Percentiles rank a stretch among this genome's conserved stretches.
Evolutionary conservation across 2,797 vertebrate genomes (phyloP).

Genomic region (Micropoecilia bifurca): DNA sequence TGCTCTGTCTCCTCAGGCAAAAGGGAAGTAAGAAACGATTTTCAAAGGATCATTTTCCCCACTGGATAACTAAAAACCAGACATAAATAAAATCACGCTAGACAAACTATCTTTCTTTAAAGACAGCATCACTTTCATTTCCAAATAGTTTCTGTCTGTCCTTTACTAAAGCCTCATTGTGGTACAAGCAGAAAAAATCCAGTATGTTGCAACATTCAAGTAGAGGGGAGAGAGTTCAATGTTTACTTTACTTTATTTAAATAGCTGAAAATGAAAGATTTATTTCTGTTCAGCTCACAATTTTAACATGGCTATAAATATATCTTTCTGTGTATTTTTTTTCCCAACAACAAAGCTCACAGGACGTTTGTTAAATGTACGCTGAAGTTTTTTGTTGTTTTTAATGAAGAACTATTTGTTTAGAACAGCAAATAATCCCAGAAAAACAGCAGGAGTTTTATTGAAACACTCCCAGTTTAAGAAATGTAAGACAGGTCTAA

Average conservation of each 20-base stretch:
- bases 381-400: not conserved
- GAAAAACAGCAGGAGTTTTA: not conserved
- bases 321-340: conserved; percentile 17
- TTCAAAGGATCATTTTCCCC: not conserved
- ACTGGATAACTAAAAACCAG: not conserved
- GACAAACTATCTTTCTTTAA: not conserved
- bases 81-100: not conserved
- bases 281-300: conserved; percentile 24
- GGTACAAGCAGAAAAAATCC: conserved; percentile 28
- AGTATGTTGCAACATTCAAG: conserved; percentile 34
- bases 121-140: conserved; percentile 1
- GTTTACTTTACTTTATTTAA: conserved; percentile 27
- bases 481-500: not conserved
- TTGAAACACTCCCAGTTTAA: not conserved
- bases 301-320: conserved; percentile 23
- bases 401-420: not conserved
- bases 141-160: conserved; percentile 23
- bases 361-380: not conserved
- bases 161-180: conserved; percentile 25
- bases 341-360: not conserved
- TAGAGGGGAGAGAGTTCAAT: conserved; percentile 24
- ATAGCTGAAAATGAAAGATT: conserved; percentile 13
- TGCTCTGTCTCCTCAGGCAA: not conserved
- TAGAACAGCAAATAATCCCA: not conserved
- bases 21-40: not conserved